Evolutionary conservation across 2,888 invertebrate species (phyloP), one percentile per base, ranked within the genome.

Genomic region (Chelonus formosanus): DNA sequence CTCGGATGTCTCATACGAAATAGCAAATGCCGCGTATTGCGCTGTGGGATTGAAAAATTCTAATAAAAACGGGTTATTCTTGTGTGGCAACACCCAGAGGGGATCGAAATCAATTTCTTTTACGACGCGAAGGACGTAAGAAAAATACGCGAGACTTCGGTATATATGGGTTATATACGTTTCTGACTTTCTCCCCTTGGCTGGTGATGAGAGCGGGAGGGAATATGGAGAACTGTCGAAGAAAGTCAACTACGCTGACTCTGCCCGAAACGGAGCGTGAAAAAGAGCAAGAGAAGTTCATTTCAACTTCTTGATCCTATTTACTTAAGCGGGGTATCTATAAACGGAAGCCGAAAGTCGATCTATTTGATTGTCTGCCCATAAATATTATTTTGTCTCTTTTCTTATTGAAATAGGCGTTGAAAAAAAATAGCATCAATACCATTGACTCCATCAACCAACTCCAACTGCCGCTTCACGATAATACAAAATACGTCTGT

Each of bases 11-110:
- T 32, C n/a, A 48, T 52, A 50, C 65, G 60, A 73, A 72, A 75
- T 68, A 68, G 66, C 67, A 67, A 69, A 69, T 67, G 68, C 72
- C 69, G 68, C 67, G 59, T 66, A 66, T 61, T 47, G 66, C 69
- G 61, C 54, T 56, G 59, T 44, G 70, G 74, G 70, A 78, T 78
- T 75, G 78, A 76, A 78, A 76, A 75, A 75, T 74, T 78, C 74
- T 74, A 77, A 77, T 77, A 78, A 78, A 78, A 76, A 72, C 68
- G 73, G 67, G 71, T 72, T 68, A 54, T 70, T 56, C 62, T 52
- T 61, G 57, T 68, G 58, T 54, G 34, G 52, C 35, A 53, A 62
- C 66, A 65, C 47, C 31, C 32, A 65, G 40, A 61, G 68, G 55
- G 67, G 68, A 67, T 70, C 67, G 73, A 73, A 75, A 76, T 74